These are phyloP conservation scores for Brachionus asplanchnoidis DNA, from an alignment of 1,140 invertebrate species.

Conservation along the genomic window DNA sequence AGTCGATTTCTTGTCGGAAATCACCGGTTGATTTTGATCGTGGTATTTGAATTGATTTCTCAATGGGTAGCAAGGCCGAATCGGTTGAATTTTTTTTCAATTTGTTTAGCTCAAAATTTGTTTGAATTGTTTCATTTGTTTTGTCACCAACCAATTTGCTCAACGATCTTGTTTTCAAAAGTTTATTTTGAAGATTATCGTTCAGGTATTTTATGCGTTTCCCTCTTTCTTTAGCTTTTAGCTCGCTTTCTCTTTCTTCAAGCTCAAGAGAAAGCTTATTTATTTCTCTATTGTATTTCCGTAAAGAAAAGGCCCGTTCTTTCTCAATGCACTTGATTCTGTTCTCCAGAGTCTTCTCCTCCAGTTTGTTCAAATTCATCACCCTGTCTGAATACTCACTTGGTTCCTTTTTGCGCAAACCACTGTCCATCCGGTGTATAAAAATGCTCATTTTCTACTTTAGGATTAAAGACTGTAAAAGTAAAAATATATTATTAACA, in stretches of 20 bases:
- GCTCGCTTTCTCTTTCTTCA: neutral
- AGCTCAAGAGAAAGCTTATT: neutral
- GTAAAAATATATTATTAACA: too few species aligned
- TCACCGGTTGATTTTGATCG: neutral
- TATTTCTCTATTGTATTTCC: neutral
- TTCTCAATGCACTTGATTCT: neutral
- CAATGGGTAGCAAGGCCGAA: neutral
- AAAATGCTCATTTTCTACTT: neutral
- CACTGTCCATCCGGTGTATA: neutral
- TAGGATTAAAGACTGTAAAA: too few species aligned
- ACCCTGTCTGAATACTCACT: constrained; percentile 8
- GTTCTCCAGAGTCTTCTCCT: neutral
- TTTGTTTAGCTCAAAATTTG: neutral
- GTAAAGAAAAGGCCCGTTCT: neutral
- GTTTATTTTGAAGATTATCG: neutral
- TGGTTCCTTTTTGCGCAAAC: neutral
- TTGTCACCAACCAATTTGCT: neutral
- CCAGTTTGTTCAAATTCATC: constrained; percentile 7
- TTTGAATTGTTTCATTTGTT: neutral
- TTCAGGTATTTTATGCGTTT: neutral
- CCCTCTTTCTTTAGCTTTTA: neutral
- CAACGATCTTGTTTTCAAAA: neutral
- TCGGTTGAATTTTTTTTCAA: neutral
- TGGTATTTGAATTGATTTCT: neutral
- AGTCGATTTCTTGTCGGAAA: neutral